Evolutionary conservation across 2,113 vertebrate species (phyloP), one percentile per base, ranked within the genome.

Genomic region (Coturnix japonica): DNA sequence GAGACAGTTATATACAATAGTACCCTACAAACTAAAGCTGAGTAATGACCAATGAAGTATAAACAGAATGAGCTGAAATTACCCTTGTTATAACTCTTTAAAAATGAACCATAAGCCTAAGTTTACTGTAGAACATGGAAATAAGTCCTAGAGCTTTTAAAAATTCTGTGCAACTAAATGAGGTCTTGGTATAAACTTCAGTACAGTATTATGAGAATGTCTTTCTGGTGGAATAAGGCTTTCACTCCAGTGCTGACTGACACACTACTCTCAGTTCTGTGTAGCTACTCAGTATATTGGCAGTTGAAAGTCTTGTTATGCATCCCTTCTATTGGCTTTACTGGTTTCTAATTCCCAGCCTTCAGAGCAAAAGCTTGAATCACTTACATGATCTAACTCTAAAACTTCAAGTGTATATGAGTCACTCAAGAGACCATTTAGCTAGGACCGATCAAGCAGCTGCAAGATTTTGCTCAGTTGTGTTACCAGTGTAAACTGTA

Each of bases 31-130:
- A 84, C 31, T 74, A 59, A 77, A 44, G 19, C 6, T n/a, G 57
- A 71, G 28, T 64, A 89, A 63, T 37, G 37, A 26, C 21, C 56
- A 39, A 41, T 69, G 79, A 76, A 87, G 23, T 15, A 70, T 74
- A 73, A 90, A 80, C 22, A 83, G 49, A 88, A 70, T 73, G n/a
- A 73, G 15, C n/a, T 82, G 63, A 76, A 85, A 61, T 90, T 54
- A 66, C 25, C 7, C 11, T 73, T 73, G 30, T 65, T 83, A 13
- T 73, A 91, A 65, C 20, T 41, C 16, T 69, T 33, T 76, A 69
- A 87, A 78, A 87, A 87, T 85, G n/a, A 81, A 75, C 33, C 41
- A 9, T 47, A 20, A 44, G 15, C 14, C 20, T 35, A 57, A 49
- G 14, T 43, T 94, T 94, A 46, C 14, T 10, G 12, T 6, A 56